These are phyloP conservation scores for Colletes gigas DNA, from an alignment of 1,140 invertebrate genomes.

Conservation along the genomic window DNA sequence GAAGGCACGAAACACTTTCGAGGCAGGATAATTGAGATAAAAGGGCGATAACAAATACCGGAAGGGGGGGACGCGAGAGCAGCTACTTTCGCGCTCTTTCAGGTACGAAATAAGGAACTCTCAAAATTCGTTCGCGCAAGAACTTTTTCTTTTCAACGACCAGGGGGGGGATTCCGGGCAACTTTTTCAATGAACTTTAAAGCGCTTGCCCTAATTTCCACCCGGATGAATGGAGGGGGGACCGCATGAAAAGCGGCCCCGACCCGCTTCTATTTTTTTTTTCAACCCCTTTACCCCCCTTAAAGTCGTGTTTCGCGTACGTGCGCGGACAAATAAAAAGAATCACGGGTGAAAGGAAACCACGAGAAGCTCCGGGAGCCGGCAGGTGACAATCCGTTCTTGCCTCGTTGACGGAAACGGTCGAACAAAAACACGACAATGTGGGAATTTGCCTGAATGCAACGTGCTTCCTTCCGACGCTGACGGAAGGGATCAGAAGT, in stretches of 20 bases:
- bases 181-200: slow-evolving; percentile 64
- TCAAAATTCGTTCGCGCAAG: slow-evolving; percentile 61
- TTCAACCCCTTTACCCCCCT: background rate
- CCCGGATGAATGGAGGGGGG: slow-evolving; percentile 45
- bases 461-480: no score
- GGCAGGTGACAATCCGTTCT: slow-evolving; percentile 34
- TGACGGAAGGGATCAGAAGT: no score
- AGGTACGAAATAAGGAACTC: slow-evolving; percentile 55
- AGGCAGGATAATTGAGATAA: slow-evolving; percentile 56
- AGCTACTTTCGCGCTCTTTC: slow-evolving; percentile 57
- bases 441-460: slow-evolving; percentile 9
- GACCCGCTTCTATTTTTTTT: slow-evolving; percentile 57
- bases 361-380: slow-evolving; percentile 18
- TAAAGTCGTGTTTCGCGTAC: slow-evolving; percentile 28
- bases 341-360: slow-evolving; percentile 45
- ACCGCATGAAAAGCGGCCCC: slow-evolving; percentile 58
- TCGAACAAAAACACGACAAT: slow-evolving; percentile 30
- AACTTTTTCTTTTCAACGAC: slow-evolving; percentile 44
- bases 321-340: slow-evolving; percentile 33
- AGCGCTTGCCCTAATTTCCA: slow-evolving; percentile 65
- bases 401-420: slow-evolving; percentile 23
- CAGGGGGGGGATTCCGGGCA: background rate
- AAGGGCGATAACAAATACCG: slow-evolving; percentile 53
- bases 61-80: slow-evolving; percentile 23
- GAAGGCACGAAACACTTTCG: slow-evolving; percentile 24